Base-by-base conservation (phyloP, 2,113 vertebrate species). In the Notothenia coriiceps region DNA sequence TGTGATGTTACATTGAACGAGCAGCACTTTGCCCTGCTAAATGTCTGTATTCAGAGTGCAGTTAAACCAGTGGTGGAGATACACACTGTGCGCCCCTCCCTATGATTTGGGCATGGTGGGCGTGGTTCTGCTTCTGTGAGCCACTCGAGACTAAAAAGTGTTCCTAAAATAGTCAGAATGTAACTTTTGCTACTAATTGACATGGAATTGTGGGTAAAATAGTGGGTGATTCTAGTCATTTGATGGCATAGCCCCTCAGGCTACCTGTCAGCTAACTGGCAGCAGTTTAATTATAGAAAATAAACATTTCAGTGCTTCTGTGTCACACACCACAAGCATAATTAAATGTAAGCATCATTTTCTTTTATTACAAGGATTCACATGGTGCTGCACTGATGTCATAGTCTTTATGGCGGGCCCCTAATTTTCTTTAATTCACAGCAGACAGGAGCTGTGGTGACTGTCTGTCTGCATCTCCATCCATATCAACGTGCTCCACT, bases 361-460 rank as follows among this genome's bases (percentile, higher is more conserved):
- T 88, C 79, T 88, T 91, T 93, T 88, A 92, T 91, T 75, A 40
- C 75, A 70, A 74, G 77, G 74, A 88, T 59, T 86, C 90, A 79
- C 68, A 55, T 68, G 65, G 83, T 35, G 82, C 79, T 20, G 63
- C 70, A 51, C 49, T 91, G 92, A 93, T 86, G 91, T 93, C 92
- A 93, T 89, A 6, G 79, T 79, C 77, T 82, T 92, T 77, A 86
- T 69, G 40, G 73, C 20, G 79, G 85, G 79, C 74, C 83, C 85
- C 84, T 87, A 86, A 92, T 87, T 88, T 71, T 87, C 57, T 66
- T 74, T 88, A 88, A 89, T 89, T 90, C 47, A 80, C 80, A 85
- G 87, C 89, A 91, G 89, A 86, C 88, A 64, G 90, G 79, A 92
- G 91, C 86, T 81, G 82, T 14, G 83, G 88, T 70, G 69, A 64